A percentile compares a stretch with the other conserved stretches of the same genome.
Evolutionary conservation across 2,888 invertebrate species (phyloP).

Genomic region (Anodontia alba): DNA sequence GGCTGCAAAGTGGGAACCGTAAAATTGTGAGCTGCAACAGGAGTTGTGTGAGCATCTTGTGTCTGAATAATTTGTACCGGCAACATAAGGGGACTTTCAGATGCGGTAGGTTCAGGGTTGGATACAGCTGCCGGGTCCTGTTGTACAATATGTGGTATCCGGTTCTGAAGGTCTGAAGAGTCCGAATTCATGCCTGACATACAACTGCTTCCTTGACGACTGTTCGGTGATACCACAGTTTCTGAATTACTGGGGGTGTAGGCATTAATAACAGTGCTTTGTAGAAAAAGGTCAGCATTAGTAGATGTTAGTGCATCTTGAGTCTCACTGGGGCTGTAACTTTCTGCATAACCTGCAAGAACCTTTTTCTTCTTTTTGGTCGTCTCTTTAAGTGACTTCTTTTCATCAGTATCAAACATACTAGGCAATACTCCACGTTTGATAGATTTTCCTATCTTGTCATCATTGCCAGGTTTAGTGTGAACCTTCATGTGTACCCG

Average conservation of each 20-base stretch:
- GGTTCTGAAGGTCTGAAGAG: neutral
- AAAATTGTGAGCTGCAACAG: neutral
- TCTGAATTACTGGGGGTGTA: neutral
- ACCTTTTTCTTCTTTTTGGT: neutral
- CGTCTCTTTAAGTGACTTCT: neutral
- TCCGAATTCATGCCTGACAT: neutral
- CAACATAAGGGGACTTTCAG: neutral
- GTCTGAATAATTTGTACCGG: neutral
- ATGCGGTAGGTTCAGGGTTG: neutral
- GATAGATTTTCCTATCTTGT: neutral
- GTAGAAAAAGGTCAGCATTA: neutral
- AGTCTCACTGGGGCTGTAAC: neutral
- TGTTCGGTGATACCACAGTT: neutral
- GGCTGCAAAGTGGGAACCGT: neutral
- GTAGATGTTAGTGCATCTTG: neutral
- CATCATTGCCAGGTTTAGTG: slow-evolving; percentile 30
- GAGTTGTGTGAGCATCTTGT: neutral
- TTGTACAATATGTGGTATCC: neutral
- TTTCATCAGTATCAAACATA: slow-evolving; percentile 1
- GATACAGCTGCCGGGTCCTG: neutral
- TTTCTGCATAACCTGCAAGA: neutral
- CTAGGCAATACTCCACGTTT: neutral
- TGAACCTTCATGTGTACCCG: slow-evolving; percentile 77
- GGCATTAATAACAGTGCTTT: neutral
- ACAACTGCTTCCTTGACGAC: too few species aligned